These are phyloP conservation scores for Strongylocentrotus purpuratus DNA, from an alignment of 35 echinoderm and acorn worm genomes.

Conservation along the genomic window DNA sequence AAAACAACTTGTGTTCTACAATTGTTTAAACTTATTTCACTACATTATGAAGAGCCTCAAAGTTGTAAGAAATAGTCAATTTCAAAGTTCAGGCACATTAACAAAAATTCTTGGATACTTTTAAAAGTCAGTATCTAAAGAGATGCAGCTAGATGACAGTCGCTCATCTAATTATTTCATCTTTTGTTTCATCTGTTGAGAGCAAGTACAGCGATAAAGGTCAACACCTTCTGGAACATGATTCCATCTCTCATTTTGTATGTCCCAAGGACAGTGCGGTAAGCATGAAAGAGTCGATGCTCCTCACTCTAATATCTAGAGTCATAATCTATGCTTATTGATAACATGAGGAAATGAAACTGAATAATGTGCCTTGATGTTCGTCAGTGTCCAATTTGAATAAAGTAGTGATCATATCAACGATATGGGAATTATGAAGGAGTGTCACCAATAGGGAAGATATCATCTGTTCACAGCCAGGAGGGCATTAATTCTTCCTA, in stretches of 20 bases:
- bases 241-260: not conserved
- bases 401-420: not conserved
- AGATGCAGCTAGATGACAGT: no score
- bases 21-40: no score
- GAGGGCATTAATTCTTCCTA: no score
- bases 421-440: not conserved
- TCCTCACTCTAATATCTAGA: not conserved
- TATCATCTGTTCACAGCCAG: no score
- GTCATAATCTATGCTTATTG: not conserved
- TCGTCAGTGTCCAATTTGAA: not conserved
- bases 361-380: not conserved
- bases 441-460: not conserved
- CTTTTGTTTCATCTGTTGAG: not conserved
- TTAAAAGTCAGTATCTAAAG: no score
- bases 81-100: no score
- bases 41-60: no score
- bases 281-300: not conserved
- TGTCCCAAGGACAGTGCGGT: not conserved
- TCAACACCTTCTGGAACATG: not conserved
- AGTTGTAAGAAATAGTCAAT: no score
- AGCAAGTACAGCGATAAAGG: not conserved
- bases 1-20: no score
- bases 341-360: not conserved
- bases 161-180: no score
- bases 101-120: no score